Conservation (phyloP, 2,797 vertebrate genomes). For the Gobionotothen gibberifrons region DNA sequence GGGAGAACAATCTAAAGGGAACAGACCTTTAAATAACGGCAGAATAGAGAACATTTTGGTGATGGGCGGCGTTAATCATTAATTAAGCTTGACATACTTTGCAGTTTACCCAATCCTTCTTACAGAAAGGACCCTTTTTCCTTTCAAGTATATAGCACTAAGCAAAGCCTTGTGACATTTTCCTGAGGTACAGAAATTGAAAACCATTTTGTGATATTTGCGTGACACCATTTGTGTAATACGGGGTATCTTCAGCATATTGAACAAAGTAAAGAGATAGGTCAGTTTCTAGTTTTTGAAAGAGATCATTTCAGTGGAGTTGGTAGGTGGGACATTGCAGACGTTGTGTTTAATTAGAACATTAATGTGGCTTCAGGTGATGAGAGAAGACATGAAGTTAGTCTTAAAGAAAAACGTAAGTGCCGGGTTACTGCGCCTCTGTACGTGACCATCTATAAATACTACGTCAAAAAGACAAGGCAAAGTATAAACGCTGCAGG, state of each 20-base stretch:
- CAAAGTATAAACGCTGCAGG: no score
- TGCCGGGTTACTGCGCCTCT: no score
- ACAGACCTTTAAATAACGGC: conserved; percentile 1
- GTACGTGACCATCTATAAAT: no score
- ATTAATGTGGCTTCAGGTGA: no score
- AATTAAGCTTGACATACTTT: conserved; percentile 1
- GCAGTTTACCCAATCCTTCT: not conserved
- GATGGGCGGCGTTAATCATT: conserved; percentile 1
- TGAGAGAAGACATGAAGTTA: no score
- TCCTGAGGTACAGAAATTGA: conserved; percentile 11
- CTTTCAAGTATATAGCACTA: not conserved
- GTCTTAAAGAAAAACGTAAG: no score
- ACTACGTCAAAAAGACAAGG: no score
- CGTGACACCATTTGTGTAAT: not conserved
- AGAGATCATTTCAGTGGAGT: no score
- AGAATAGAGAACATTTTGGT: not conserved
- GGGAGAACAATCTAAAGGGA: not conserved
- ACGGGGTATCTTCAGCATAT: not conserved
- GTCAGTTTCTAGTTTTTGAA: no score
- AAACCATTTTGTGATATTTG: conserved; percentile 31
- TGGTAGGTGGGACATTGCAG: no score
- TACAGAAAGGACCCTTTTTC: not conserved
- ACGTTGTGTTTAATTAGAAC: no score
- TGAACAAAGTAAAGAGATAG: not conserved
- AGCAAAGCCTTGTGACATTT: conserved; percentile 17